Base-by-base conservation (phyloP, 2,113 vertebrate genomes). In the Aegithalos caudatus region DNA sequence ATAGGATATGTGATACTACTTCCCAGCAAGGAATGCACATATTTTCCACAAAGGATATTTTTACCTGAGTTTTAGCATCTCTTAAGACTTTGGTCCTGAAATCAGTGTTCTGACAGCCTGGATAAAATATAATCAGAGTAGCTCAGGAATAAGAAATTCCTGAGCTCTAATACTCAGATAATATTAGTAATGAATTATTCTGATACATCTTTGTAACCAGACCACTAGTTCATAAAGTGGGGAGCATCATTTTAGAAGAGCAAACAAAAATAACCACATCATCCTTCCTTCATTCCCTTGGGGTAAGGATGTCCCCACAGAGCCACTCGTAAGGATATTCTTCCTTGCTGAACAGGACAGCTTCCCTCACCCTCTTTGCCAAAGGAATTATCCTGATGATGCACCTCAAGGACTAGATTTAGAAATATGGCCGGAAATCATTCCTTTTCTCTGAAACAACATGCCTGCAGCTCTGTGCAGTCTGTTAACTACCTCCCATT, bases 271-370 rank as follows among this genome's bases (percentile, higher is more conserved):
- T 11, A 58, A 5, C 16, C 28, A 44, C n/a, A 44, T 23, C 5
- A 56, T 5, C 27, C 76, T 81, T 83, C 18, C 15, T 61, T 27
- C 33, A 60, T 27, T 8, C 25, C 37, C 9, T 5, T 50, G 42
- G 21, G 24, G 35, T 16, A 11, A n/a, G 22, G 8, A 1, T 38
- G 11, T 23, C 35, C 51, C 24, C 28, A 53, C n/a, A 85, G 27
- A 42, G 25, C 6, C 0, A 0, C 24, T 23, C 8, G 0, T 42
- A 28, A 25, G 28, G 14, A 72, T 44, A 8, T 33, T 65, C 28
- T 25, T 88, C 50, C 40, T 73, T 61, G 33, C 47, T 42, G 50
- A 80, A 31, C 21, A 73, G 19, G 38, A 35, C 51, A 78, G 24
- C 24, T 81, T 31, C 29, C 27, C 19, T 66, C 35, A 42, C 10